A percentile compares a stretch with the other conserved stretches of the same genome.
Evolutionary conservation across 2,888 invertebrate genomes (phyloP).

Genomic region (Eucriotettix oculatus): DNA sequence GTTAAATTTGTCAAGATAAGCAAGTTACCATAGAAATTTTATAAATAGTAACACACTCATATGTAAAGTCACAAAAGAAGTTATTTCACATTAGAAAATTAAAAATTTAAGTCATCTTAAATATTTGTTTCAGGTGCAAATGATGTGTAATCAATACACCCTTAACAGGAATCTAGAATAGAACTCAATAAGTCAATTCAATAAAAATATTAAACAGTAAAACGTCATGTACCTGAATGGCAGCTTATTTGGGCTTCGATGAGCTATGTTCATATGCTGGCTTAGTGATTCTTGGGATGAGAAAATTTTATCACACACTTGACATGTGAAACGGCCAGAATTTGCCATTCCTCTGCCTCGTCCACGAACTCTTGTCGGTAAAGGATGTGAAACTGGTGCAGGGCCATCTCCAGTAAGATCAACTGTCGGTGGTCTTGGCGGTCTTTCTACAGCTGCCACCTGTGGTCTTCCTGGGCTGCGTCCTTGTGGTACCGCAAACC

Average conservation of each 20-base stretch:
- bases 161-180: no score
- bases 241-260: constrained; percentile 29
- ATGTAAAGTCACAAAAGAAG: neutral
- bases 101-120: no score
- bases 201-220: no score
- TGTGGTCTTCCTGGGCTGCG: constrained; percentile 18
- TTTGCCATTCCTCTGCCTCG: constrained; percentile 19
- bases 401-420: constrained; percentile 23
- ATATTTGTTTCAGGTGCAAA: no score
- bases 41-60: neutral
- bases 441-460: constrained; percentile 25
- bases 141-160: no score
- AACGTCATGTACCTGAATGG: constrained; percentile 22
- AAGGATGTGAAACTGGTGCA: neutral
- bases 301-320: constrained; percentile 32
- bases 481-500: constrained; percentile 26
- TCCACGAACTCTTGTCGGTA: constrained; percentile 23
- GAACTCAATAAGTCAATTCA: no score
- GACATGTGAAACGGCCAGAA: constrained; percentile 15
- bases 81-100: neutral
- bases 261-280: constrained; percentile 29
- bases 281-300: constrained; percentile 28
- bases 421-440: constrained; percentile 29
- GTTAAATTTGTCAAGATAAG: no score
- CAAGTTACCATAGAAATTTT: no score